Evolutionary conservation across 2,888 invertebrate genomes (phyloP), one percentile per base, ranked within the genome.

Genomic region (Cheilosia impressa): DNA sequence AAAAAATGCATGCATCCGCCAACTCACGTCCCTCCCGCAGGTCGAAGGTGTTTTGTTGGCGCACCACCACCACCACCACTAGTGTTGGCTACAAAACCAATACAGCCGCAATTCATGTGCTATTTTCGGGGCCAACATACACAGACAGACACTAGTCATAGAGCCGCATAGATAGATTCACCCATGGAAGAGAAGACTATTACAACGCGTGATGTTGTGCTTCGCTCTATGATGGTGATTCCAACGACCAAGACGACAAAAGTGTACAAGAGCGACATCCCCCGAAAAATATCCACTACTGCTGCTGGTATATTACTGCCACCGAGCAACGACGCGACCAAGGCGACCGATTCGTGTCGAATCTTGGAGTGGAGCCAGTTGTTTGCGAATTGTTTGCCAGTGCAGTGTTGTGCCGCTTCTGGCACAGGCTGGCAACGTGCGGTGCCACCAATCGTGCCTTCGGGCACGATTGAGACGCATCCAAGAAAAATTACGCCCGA

Each of bases 291-390:
- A 78, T 79, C 84, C 66, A 80, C 87, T 76, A 68, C 79, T 73
- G 75, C 69, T 76, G 68, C 68, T 52, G 63, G 47, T 62, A 52
- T 52, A 52, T 45, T 71, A 60, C 47, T 78, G 84, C 84, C 87
- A 87, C 84, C 82, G 79, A 84, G 77, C 62, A 68, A 75, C 77
- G 76, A 87, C 71, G 77, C 63, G 65, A 81, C 78, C 81, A 84
- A 87, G 85, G 81, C 84, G 82, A 87, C 84, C 87, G 87, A 87
- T 87, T 87, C 79, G 66, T 81, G 87, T 84, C 79, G 82, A 87
- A 88, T 88, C 88, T 91, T 91, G 91, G 91, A 91, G 91, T 89
- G 88, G 89, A 90, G 91, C 91, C 91, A 91, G 91, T 91, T 91
- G 90, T 89, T 89, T 89, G 89, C 88, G 87, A 89, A 89, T 89